phyloP scores from a whole-genome alignment of 2,113 vertebrate species.

The Planiliza haematocheilus region DNA sequence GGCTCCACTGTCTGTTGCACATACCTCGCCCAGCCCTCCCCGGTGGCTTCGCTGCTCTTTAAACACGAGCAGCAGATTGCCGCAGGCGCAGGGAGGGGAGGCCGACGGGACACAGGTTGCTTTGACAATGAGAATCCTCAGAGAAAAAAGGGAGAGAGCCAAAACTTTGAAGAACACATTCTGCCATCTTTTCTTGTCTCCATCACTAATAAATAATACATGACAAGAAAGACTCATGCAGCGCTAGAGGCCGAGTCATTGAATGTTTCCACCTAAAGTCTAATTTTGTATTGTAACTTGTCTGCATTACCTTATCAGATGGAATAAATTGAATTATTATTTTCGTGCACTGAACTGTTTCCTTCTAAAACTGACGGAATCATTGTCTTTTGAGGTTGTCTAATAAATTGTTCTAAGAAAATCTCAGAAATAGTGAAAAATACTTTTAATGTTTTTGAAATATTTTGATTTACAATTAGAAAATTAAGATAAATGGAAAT shows the following conservation, averaged over 20 bases:
- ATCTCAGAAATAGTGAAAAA: no score
- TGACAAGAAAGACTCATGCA: neutral
- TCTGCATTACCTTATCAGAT: no score
- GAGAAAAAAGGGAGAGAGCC: conserved; percentile 37
- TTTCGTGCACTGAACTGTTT: no score
- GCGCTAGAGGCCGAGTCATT: neutral
- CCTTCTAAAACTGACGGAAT: no score
- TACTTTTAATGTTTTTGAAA: no score
- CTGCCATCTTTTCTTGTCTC: neutral
- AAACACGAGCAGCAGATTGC: conserved; percentile 81
- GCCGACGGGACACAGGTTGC: conserved; percentile 71
- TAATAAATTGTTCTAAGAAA: no score
- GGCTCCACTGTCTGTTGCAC: conserved; percentile 84
- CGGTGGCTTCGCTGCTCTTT: conserved; percentile 62
- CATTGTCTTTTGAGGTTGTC: no score
- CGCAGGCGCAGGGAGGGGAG: conserved; percentile 36
- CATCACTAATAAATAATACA: neutral
- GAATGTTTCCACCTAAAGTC: neutral
- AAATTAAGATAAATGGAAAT: no score
- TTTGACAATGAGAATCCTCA: conserved; percentile 83
- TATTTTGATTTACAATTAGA: no score
- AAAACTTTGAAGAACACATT: conserved; percentile 29
- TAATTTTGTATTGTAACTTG: no score
- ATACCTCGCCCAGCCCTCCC: conserved; percentile 71
- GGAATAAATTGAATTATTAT: no score